Evolutionary conservation across 35 echinoderm and acorn worm species (phyloP).

Genomic region (Heliocidaris tuberculata): DNA sequence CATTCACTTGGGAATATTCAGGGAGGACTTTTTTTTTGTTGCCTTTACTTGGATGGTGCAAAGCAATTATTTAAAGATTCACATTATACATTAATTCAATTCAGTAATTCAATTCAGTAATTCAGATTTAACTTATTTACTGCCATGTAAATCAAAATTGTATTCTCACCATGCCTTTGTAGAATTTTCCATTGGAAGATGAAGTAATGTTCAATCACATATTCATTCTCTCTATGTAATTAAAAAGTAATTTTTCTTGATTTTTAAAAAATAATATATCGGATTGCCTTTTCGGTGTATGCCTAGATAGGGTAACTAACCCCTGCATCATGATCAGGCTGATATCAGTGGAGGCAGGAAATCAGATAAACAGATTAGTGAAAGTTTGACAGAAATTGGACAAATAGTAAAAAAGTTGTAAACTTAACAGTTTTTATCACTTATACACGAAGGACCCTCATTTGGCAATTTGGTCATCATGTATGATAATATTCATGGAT

Average conservation of each 20-base stretch:
- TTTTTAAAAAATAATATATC: background rate
- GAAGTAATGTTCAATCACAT: background rate
- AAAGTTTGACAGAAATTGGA: no score
- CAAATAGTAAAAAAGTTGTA: no score
- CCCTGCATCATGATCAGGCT: no score
- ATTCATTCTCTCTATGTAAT: background rate
- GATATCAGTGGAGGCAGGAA: no score
- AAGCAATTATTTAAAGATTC: background rate
- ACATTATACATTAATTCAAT: background rate
- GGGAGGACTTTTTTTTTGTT: background rate
- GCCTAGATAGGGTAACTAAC: no score
- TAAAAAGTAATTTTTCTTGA: background rate
- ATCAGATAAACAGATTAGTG: no score
- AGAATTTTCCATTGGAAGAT: background rate
- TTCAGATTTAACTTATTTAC: no score
- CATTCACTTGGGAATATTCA: background rate
- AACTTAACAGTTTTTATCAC: no score
- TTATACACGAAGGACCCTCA: no score
- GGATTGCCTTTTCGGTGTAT: background rate
- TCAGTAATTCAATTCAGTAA: background rate
- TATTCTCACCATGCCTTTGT: background rate
- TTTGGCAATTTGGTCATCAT: no score
- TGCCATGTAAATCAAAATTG: no score
- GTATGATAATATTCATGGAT: no score
- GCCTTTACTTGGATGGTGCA: background rate